Evolutionary conservation across 2,888 invertebrate genomes (phyloP).

Genomic region (Nemotelus pantherinus): DNA sequence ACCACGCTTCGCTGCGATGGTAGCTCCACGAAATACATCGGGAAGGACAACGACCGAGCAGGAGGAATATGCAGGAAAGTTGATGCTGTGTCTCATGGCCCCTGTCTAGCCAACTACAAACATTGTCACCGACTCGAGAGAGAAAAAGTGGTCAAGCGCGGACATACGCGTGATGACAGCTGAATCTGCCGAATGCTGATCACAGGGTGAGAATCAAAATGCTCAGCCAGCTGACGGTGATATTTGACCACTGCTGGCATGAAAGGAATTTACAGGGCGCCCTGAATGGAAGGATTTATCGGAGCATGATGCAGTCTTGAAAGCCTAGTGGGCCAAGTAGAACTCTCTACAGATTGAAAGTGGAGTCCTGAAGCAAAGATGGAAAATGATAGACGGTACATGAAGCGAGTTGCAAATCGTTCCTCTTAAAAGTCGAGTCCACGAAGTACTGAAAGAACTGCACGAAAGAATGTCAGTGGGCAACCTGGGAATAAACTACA

Average conservation of each 20-base stretch:
- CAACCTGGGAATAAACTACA: constrained; percentile 53
- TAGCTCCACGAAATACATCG: too few species aligned
- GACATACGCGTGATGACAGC: too few species aligned
- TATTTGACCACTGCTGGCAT: not conserved
- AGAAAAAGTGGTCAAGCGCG: too few species aligned
- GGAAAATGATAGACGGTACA: constrained; percentile 15
- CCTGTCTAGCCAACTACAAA: too few species aligned
- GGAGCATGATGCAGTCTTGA: not conserved
- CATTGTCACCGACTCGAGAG: too few species aligned
- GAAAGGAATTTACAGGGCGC: not conserved
- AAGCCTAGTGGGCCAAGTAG: constrained; percentile 8
- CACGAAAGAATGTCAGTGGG: constrained; percentile 51
- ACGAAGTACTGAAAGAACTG: constrained; percentile 51
- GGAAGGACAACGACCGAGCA: too few species aligned
- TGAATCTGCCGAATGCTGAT: not conserved
- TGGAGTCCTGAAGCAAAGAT: constrained; percentile 16
- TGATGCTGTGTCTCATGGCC: too few species aligned
- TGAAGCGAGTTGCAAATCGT: constrained; percentile 45
- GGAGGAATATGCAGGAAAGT: too few species aligned
- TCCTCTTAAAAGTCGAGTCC: constrained; percentile 45
- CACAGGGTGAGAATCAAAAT: not conserved
- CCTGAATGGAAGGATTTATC: constrained; percentile 13
- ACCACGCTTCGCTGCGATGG: too few species aligned
- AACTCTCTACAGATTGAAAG: constrained; percentile 5
- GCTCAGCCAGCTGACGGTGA: constrained; percentile 8